Percentiles rank a stretch among this genome's conserved stretches.
phyloP scores from a whole-genome alignment of 2,888 invertebrate genomes.

The Epinotia brunnichana region DNA sequence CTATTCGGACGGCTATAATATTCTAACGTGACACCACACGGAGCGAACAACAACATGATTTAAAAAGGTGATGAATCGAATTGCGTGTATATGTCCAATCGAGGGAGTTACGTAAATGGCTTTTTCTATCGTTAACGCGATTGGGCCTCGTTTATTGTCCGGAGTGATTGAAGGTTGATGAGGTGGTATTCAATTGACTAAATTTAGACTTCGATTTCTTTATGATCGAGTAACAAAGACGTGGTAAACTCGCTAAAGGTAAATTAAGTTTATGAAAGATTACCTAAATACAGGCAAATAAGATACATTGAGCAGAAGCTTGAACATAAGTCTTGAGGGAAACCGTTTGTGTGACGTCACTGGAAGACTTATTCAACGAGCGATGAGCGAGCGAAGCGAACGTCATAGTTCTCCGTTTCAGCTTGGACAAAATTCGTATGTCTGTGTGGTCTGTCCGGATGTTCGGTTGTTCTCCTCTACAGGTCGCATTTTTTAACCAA shows the following conservation, averaged over 20 bases:
- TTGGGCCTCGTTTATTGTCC: constrained; percentile 37
- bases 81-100: constrained; percentile 41
- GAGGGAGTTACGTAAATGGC: constrained; percentile 35
- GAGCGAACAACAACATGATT: constrained; percentile 32
- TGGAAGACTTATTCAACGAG: too few relatives aligned
- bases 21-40: too few relatives aligned
- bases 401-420: too few relatives aligned
- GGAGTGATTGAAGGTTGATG: constrained; percentile 21
- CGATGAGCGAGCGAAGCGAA: too few relatives aligned
- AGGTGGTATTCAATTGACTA: constrained; percentile 19
- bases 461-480: too few relatives aligned
- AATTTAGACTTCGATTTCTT: constrained; percentile 19
- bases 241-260: neutral
- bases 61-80: constrained; percentile 41
- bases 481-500: too few relatives aligned
- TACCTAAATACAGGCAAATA: neutral
- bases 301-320: neutral
- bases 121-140: constrained; percentile 38
- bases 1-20: too few relatives aligned
- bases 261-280: constrained; percentile 6
- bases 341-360: too few relatives aligned
- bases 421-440: too few relatives aligned
- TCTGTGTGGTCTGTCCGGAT: too few relatives aligned
- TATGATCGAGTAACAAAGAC: neutral
- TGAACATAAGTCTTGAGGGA: too few relatives aligned